Evolutionary conservation across 1,140 invertebrate genomes (phyloP), one percentile per base, ranked within the genome.

Genomic region (Sogatella furcifera): DNA sequence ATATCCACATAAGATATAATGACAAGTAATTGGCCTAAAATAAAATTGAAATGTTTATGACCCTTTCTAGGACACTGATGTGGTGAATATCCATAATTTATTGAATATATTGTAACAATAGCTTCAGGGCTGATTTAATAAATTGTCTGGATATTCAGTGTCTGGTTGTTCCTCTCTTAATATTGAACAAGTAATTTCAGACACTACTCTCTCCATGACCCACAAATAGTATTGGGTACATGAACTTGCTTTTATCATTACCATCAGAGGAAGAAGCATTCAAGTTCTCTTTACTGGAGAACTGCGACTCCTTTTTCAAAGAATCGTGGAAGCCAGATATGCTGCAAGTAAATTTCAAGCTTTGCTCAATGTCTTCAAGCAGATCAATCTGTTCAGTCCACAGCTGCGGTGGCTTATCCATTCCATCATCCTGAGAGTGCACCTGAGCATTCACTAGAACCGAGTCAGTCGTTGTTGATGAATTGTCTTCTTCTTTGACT

Each of bases 351-450:
- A 60, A 43, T 9, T 60, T 55, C 14, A 60, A 54, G 41, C 59
- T 60, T 28, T 43, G 59, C 22, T 66, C 65, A 14, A 66, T 66
- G 41, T 66, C 65, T 52, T 66, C 61, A 14, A 66, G 58, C n/a
- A 66, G 57, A 52, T 58, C 60, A 14, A 42, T 65, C 44, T 57
- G 57, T 57, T 52, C 61, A 38, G 13, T 53, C 59, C 31, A 64
- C 8, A 53, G 60, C 34, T 38, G 34, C 34, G 34, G 34, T 1
- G 57, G 57, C 17, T 52, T 59, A 10, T 64, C 62, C 5, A 9
- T 5, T n/a, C 5, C 14, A 13, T 56, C 61, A 13, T 11, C 11
- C 34, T 38, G 34, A 10, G 52, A 43, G 46, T 67, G 66, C 22
- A 67, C 62, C 55, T 66, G 60, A 5, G 64, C 64, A 41, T 64